These are phyloP conservation scores for Gymnocheta viridis DNA, from an alignment of 2,888 invertebrate species.

Conservation along the genomic window DNA sequence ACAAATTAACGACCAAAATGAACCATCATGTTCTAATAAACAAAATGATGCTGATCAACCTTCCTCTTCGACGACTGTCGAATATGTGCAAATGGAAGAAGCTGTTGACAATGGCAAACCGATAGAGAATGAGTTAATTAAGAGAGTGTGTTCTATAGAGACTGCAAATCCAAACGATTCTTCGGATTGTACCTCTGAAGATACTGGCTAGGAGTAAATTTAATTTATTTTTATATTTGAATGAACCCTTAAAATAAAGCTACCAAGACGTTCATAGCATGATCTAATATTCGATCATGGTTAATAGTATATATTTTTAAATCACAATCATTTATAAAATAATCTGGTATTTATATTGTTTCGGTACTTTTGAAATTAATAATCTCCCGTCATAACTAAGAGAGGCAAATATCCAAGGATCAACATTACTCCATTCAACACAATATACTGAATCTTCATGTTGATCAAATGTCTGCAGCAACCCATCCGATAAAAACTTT, in stretches of 20 bases:
- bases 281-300: too few species aligned
- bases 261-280: too few species aligned
- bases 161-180: slow-evolving; percentile 86
- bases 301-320: too few species aligned
- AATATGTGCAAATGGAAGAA: slow-evolving; percentile 82
- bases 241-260: too few species aligned
- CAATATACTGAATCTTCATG: slow-evolving; percentile 99
- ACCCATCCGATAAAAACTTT: slow-evolving; percentile 87
- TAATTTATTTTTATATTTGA: neutral
- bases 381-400: slow-evolving; percentile 96
- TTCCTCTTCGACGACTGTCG: slow-evolving; percentile 78
- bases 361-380: slow-evolving; percentile 95
- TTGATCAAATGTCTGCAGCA: slow-evolving; percentile 95
- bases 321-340: slow-evolving; percentile 84
- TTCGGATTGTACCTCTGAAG: slow-evolving; percentile 85
- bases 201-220: slow-evolving; percentile 81
- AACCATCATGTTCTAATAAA: slow-evolving; percentile 14
- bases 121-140: slow-evolving; percentile 80
- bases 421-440: slow-evolving; percentile 98
- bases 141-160: slow-evolving; percentile 84
- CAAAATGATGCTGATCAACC: slow-evolving; percentile 62
- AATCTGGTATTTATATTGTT: slow-evolving; percentile 96
- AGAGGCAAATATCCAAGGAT: slow-evolving; percentile 99
- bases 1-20: slow-evolving; percentile 39
- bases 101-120: slow-evolving; percentile 81